phyloP scores from a whole-genome alignment of 2,888 invertebrate genomes.

The Macaria liturata region DNA sequence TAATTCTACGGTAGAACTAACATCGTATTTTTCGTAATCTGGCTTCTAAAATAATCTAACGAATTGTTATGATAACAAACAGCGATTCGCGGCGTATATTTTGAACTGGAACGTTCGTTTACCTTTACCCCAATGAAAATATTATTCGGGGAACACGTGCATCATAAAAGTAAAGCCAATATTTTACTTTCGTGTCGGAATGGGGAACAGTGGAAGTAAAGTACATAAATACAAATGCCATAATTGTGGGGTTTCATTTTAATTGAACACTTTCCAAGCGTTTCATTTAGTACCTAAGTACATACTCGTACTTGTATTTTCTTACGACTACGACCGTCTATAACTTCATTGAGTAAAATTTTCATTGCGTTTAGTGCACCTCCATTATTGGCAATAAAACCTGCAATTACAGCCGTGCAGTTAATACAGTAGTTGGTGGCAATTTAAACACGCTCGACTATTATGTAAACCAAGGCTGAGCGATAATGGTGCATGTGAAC shows the following conservation, averaged over 20 bases:
- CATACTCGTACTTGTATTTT: no score
- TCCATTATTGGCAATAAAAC: constrained; percentile 1
- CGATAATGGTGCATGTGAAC: constrained; percentile 15
- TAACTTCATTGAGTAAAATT: no score
- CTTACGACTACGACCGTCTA: no score
- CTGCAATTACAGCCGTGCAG: constrained; percentile 6
- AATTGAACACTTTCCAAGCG: no score
- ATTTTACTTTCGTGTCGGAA: not conserved
- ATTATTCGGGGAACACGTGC: constrained; percentile 11
- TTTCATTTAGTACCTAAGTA: no score
- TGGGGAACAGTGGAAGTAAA: no score
- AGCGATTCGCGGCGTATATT: constrained; percentile 7
- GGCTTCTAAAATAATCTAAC: constrained; percentile 11
- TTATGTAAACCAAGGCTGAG: constrained; percentile 20
- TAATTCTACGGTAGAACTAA: constrained; percentile 8
- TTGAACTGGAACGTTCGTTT: constrained; percentile 13
- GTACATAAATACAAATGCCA: no score
- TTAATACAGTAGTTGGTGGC: constrained; percentile 4
- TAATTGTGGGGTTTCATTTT: no score
- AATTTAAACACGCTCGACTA: constrained; percentile 13
- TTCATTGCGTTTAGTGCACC: no score
- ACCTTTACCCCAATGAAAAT: constrained; percentile 16
- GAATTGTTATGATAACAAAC: constrained; percentile 18
- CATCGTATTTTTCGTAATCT: constrained; percentile 20
- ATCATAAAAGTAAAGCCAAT: constrained; percentile 2